Evolutionary conservation across 2,797 vertebrate genomes (phyloP), one percentile per base, ranked within the genome.

Genomic region (Graptemys geographica): DNA sequence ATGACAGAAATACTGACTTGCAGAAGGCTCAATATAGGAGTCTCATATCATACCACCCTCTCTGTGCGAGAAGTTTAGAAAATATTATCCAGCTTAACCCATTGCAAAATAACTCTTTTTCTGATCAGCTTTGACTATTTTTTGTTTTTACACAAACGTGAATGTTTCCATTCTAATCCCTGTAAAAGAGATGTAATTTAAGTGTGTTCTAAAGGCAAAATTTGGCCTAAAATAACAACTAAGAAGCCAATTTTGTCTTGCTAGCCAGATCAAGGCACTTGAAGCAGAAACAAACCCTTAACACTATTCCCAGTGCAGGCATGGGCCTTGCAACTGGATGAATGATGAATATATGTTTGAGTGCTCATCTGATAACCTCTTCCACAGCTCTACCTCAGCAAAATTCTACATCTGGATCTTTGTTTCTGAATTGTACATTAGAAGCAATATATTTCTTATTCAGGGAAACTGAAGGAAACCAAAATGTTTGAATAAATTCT

Each of bases 21-120:
- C 65, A 86, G 81, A 80, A 80, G 72, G 21, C 81, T 55, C 93
- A 84, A 41, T 47, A 27, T 78, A 91, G 83, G 82, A 81, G 65
- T 87, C 74, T 87, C 0, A 18, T 87, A 89, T 93, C 10, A 6
- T 85, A 23, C 81, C 16, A 6, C 1, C 82, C 90, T 23, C 41
- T 86, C 87, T 25, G 1, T 87, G 79, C 37, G 52, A 81, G 81
- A 41, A 52, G 21, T n/a, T 56, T 41, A 90, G 59, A 47, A 5
- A 11, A 47, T 47, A 79, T 5, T 79, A 2, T 49, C 27, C 53
- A 11, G 41, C 25, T 0, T 31, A 92, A 16, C 31, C 52, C 82
- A 31, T 23, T 90, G 65, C 57, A 84, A 44, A 81, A 86, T 74
- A 76, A 23, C 74, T 44, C 21, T 44, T 76, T 44, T 25, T 25